A percentile compares a stretch with the other conserved stretches of the same genome.
Conservation (phyloP, 2,797 vertebrate genomes). For the Peromyscus eremicus region DNA sequence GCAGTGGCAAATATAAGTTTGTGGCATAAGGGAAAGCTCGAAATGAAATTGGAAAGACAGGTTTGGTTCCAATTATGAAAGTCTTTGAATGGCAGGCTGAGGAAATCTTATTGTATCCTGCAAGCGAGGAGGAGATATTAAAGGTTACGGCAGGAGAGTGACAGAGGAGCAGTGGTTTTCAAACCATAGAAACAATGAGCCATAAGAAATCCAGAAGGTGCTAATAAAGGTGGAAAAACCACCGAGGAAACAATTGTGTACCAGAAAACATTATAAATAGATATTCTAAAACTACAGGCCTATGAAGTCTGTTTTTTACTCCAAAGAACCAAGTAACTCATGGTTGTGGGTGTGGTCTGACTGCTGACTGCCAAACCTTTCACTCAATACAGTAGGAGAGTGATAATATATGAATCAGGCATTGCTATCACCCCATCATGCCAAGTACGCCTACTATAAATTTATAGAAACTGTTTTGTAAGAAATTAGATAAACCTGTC, state of each 20-base stretch:
- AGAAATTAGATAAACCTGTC: not conserved
- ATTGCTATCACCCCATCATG: not conserved
- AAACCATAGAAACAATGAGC: conserved; percentile 29
- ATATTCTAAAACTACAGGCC: not conserved
- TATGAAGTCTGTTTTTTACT: not conserved
- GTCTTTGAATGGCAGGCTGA: conserved; percentile 58
- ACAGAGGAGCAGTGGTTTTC: not conserved
- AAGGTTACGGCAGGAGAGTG: conserved; percentile 35
- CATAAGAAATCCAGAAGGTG: conserved; percentile 34
- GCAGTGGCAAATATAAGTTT: not conserved
- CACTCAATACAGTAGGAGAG: not conserved
- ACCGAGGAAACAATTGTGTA: not conserved
- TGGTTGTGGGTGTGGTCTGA: not conserved
- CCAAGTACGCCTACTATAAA: not conserved
- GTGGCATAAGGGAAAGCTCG: not conserved
- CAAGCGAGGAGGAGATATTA: conserved; percentile 35
- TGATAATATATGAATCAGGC: not conserved
- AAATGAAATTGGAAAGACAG: conserved; percentile 28
- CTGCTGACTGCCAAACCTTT: not conserved
- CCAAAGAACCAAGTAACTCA: not conserved
- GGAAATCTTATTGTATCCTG: conserved; percentile 57
- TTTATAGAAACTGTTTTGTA: not conserved
- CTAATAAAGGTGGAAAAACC: not conserved
- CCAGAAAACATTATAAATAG: not conserved
- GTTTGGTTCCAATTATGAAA: conserved; percentile 33